These are phyloP conservation scores for Anolis apletophallus DNA, from an alignment of 2,797 vertebrate species.

Conservation along the genomic window DNA sequence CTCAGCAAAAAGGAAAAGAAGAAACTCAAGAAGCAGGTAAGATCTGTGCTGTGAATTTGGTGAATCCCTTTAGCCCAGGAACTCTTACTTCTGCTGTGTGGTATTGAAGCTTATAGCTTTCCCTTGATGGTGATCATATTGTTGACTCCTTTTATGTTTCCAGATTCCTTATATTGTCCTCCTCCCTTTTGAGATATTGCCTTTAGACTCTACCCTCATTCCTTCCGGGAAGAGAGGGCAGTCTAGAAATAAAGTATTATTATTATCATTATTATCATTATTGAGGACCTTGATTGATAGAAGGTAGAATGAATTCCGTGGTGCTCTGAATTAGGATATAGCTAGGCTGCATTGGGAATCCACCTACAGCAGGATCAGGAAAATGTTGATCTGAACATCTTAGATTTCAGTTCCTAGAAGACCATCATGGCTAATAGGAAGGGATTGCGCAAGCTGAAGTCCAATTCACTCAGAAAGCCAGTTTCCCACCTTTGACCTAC, in stretches of 20 bases:
- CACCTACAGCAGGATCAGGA: too few relatives aligned
- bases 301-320: neutral
- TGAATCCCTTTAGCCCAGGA: neutral
- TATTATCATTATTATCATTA: neutral
- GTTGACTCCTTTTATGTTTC: neutral
- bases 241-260: too few relatives aligned
- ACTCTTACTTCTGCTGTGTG: neutral
- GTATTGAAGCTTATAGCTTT: neutral
- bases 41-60: neutral
- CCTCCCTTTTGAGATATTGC: neutral
- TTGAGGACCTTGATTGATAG: neutral
- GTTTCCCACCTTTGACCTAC: neutral
- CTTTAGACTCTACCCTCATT: neutral
- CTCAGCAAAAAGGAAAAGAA: constrained; percentile 94
- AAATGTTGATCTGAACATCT: neutral
- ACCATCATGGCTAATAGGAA: neutral
- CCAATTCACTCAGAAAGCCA: neutral
- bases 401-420: neutral
- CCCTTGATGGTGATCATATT: too few relatives aligned
- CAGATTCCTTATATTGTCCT: neutral
- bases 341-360: neutral
- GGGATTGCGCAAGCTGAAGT: neutral
- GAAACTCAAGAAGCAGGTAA: constrained; percentile 90
- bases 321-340: neutral
- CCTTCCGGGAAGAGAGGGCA: too few relatives aligned